phyloP scores from a whole-genome alignment of 2,797 vertebrate genomes.

The Halcyon smyrnensis region DNA sequence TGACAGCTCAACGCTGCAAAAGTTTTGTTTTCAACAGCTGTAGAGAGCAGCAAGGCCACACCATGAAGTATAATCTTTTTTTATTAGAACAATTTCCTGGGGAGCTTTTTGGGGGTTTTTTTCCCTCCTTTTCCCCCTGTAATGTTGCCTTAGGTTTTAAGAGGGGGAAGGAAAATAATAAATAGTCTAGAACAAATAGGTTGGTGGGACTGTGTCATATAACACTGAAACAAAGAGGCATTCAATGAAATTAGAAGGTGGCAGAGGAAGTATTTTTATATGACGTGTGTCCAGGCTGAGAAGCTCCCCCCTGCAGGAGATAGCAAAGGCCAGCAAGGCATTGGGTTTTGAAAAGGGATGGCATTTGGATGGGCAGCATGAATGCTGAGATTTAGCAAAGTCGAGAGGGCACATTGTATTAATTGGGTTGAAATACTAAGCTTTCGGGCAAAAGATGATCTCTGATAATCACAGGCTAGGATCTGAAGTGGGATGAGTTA shows the following conservation, averaged over 20 bases:
- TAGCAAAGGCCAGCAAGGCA: fast-evolving
- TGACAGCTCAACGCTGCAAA: fast-evolving
- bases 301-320: neutral
- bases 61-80: neutral
- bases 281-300: neutral
- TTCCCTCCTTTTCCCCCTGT: neutral
- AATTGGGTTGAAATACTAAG: neutral
- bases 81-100: constrained; percentile 41
- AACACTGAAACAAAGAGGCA: neutral
- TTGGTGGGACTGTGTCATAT: fast-evolving
- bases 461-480: neutral
- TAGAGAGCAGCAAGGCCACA: neutral
- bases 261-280: neutral
- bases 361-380: neutral
- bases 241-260: constrained; percentile 8
- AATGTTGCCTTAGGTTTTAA: neutral
- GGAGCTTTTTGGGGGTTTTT: neutral
- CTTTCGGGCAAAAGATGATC: neutral
- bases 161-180: constrained; percentile 14
- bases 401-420: neutral
- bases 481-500: neutral
- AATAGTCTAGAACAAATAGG: constrained; percentile 13
- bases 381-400: neutral
- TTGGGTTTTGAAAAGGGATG: neutral
- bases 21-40: neutral